Evolutionary conservation across 2,113 vertebrate species (phyloP).

Genomic region (Cheirogaleus medius): DNA sequence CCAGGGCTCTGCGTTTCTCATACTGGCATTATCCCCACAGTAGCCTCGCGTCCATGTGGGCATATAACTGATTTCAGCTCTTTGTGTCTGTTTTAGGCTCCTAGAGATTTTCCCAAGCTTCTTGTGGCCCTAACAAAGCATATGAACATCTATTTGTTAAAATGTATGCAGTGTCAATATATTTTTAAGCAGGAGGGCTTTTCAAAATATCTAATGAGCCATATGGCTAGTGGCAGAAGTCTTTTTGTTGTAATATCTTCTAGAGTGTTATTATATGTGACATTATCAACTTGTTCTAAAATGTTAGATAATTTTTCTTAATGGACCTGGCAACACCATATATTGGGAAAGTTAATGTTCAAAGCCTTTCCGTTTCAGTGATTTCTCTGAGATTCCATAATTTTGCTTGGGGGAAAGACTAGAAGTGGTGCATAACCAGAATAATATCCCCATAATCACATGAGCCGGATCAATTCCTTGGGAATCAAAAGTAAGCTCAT

Average conservation of each 20-base stretch:
- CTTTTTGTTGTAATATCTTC: background rate
- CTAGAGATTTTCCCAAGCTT: background rate
- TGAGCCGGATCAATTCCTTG: constrained; percentile 38
- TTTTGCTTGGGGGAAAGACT: constrained; percentile 63
- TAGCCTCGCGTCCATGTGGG: background rate
- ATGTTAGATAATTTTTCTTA: constrained; percentile 49
- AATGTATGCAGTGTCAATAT: background rate
- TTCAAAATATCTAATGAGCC: background rate
- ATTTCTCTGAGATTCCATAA: constrained; percentile 47
- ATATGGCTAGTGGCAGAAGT: background rate
- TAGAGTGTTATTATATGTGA: background rate
- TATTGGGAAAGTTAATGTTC: constrained; percentile 62
- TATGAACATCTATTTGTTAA: background rate
- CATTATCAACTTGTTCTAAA: constrained; percentile 45
- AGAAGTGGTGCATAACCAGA: constrained; percentile 41
- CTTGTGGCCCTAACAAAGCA: background rate
- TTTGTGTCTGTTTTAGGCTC: background rate
- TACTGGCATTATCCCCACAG: background rate
- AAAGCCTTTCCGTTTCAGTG: constrained; percentile 44
- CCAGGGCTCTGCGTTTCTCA: background rate
- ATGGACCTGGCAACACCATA: constrained; percentile 7
- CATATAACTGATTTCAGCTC: background rate
- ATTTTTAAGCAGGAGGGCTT: background rate
- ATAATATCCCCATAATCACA: constrained; percentile 57
- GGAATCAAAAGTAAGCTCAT: constrained; percentile 45